Base-by-base conservation (phyloP, 2,888 invertebrate genomes). In the Drosophila pegasa region DNA sequence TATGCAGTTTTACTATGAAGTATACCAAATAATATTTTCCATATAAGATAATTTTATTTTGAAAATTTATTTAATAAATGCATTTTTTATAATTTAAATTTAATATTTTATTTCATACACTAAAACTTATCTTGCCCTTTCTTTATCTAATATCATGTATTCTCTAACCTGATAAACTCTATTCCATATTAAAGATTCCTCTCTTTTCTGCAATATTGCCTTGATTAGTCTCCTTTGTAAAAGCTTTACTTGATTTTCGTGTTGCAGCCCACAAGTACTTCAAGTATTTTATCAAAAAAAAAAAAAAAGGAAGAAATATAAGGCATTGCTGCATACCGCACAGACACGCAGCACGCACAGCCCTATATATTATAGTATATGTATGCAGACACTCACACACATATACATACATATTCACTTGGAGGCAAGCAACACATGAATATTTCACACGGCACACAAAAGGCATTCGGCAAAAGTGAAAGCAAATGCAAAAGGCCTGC, bases 401-500 rank as follows among this genome's bases (percentile, higher is more conserved):
- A 16, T 25, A 38, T 38, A 54, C 9, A 38, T 45, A 51, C 10
- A 48, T 37, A 18, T 14, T 22, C 47, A 55, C 18, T 27, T 25
- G 12, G 48, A 10, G 25, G 35, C 61, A 57, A 54, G 37, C 56
- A 72, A 16, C 58, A 58, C 73, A 87, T 83, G 86, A 82, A 82
- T 82, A 87, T 87, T 82, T 87, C 60, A 84, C 65, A 68, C 55
- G 52, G 47, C 57, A 40, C 68, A 59, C 55, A 69, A 67, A 67
- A 75, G 51, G 61, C 60, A 58, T 62, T 59, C 38, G 60, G 56
- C 52, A 54, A 60, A 76, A 77, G 80, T 80, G 77, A 79, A 83
- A 76, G 73, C 56, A 67, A 81, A 87, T 76, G 71, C 69, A 76
- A 87, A 84, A 71, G 77, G 78, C 83, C 86, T 79, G 61, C 69